Base-by-base conservation (phyloP, 2,888 invertebrate genomes). In the Parnassius glacialis region DNA sequence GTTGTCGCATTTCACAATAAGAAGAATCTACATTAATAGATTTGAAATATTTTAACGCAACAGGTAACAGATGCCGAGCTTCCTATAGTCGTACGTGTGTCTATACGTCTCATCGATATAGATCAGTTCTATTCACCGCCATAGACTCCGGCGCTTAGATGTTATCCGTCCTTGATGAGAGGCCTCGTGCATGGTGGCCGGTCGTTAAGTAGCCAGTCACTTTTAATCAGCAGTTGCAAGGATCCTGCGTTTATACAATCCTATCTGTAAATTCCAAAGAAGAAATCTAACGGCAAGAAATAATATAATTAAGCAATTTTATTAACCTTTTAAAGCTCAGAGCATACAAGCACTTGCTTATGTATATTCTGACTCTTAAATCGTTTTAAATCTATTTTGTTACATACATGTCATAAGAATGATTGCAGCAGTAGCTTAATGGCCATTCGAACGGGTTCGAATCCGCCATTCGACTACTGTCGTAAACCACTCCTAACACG, bases 141-240 rank as follows among this genome's bases (percentile, higher is more conserved):
- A 20, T 16, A 45, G 20, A 34, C 52, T 56, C 56, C 63, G 63
- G 63, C 59, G 59, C 59, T 56, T 56, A 63, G 63, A 63, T 63
- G 56, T 25, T 63, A 63, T 63, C 63, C 34, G 10, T n/a, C 9
- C 43, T 54, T 59, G 63, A 63, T 63, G 63, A 59, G 59, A 52
- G 63, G 55, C 55, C 61, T 34, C 57, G 41, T 42, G 55, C 63
- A 59, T 50, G 63, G 63, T 63, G 63, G 63, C 63, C 62, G 25
- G 55, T 51, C 50, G 58, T 59, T 59, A 63, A 55, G 41, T 13
- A 56, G 45, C 61, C n/a, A 48, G 55, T 58, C 62, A 62, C 48
- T 57, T 59, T 47, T 62, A 62, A 62, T 62, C 62, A 62, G 45
- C 48, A 34, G 54, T 48, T 9, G 50, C 57, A 42, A 42, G 43